These are phyloP conservation scores for Petrophora chlorosata DNA, from an alignment of 2,888 invertebrate genomes.

Conservation along the genomic window DNA sequence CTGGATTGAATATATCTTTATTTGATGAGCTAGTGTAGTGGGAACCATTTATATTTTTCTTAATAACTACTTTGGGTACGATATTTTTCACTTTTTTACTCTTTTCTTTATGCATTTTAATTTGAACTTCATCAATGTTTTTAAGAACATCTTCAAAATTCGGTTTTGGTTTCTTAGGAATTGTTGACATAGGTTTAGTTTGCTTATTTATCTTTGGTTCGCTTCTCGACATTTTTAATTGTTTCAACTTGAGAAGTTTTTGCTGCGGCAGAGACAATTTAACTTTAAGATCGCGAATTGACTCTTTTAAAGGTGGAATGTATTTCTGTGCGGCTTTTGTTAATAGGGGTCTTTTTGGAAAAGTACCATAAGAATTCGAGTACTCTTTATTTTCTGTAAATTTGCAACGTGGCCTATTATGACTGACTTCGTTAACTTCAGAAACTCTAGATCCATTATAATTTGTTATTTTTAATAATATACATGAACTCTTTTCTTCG, in stretches of 20 bases:
- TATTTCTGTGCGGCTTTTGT: slow-evolving; percentile 82
- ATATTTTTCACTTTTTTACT: slow-evolving; percentile 62
- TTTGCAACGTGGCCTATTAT: slow-evolving; percentile 58
- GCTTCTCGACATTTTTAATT: slow-evolving; percentile 69
- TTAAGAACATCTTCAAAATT: slow-evolving; percentile 81
- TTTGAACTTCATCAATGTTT: slow-evolving; percentile 78
- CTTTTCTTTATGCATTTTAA: slow-evolving; percentile 71
- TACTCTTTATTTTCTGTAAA: slow-evolving; percentile 67
- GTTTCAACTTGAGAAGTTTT: slow-evolving; percentile 70
- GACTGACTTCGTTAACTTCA: slow-evolving; percentile 57
- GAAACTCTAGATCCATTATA: slow-evolving; percentile 68
- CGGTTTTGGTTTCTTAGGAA: slow-evolving; percentile 71
- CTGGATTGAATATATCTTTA: slow-evolving; percentile 65
- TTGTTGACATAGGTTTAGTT: slow-evolving; percentile 44
- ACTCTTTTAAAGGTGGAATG: slow-evolving; percentile 74
- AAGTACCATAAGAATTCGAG: slow-evolving; percentile 48
- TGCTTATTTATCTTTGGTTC: slow-evolving; percentile 58
- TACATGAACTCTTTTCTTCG: slow-evolving; percentile 68
- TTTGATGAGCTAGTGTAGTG: slow-evolving; percentile 73
- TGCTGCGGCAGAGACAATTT: slow-evolving; percentile 73
- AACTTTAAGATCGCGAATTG: slow-evolving; percentile 69
- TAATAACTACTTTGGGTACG: slow-evolving; percentile 79
- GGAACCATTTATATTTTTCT: slow-evolving; percentile 74
- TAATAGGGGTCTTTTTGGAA: slow-evolving; percentile 61
- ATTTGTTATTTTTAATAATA: slow-evolving; percentile 73